Conservation (phyloP, 1,140 invertebrate genomes). For the Dendrolimus kikuchii region DNA sequence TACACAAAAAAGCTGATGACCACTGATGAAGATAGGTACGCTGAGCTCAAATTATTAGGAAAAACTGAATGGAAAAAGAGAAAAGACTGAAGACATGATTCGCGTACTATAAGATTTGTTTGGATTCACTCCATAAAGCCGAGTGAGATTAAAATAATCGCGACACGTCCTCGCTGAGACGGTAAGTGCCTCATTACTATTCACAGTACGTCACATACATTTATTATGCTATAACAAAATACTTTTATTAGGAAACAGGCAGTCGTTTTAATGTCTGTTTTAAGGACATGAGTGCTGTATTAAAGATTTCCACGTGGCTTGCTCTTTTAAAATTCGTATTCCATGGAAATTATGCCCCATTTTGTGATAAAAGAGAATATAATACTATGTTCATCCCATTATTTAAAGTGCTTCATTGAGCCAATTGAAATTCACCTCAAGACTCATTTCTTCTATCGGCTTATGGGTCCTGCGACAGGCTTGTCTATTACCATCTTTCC, state of each 20-base stretch:
- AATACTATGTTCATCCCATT: no score
- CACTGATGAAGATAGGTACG: neutral
- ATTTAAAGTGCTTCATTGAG: no score
- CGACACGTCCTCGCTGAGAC: constrained; percentile 15
- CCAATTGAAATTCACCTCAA: no score
- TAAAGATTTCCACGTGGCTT: neutral
- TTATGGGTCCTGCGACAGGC: no score
- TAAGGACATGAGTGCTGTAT: neutral
- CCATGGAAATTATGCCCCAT: no score
- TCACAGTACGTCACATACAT: constrained; percentile 13
- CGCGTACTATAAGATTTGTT: constrained; percentile 1
- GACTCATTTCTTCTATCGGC: no score
- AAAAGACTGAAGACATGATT: neutral
- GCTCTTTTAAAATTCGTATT: no score
- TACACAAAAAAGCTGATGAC: no score
- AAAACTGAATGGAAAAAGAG: no score
- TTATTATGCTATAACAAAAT: constrained; percentile 11
- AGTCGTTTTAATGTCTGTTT: constrained; percentile 6
- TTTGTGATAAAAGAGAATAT: no score
- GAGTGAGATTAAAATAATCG: constrained; percentile 22
- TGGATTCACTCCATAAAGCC: constrained; percentile 3
- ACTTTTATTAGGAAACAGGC: neutral
- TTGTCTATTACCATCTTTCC: no score
- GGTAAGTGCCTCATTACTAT: constrained; percentile 27
- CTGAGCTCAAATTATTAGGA: no score